These are phyloP conservation scores for Catharus minimus DNA, from an alignment of 2,113 vertebrate genomes.

Conservation along the genomic window DNA sequence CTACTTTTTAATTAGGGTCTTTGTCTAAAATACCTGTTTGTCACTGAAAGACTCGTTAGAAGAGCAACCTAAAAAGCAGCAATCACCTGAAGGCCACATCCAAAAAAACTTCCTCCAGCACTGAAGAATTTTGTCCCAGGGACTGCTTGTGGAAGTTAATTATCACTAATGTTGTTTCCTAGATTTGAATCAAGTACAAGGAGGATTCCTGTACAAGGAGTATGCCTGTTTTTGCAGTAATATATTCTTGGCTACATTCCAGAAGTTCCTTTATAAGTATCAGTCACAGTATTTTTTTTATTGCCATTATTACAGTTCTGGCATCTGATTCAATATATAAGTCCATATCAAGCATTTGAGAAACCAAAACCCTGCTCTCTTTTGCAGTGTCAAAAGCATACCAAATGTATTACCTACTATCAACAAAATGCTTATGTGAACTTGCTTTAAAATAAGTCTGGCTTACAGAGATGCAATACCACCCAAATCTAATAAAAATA, in stretches of 20 bases:
- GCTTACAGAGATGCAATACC: not conserved
- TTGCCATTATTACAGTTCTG: not conserved
- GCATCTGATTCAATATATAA: not conserved
- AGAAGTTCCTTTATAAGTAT: not conserved
- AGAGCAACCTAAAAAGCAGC: not conserved
- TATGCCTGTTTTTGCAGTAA: not conserved
- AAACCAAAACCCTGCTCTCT: not conserved
- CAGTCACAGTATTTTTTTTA: not conserved
- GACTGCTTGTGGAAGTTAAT: rapidly evolving
- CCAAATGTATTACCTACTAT: not conserved
- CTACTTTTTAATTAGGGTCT: not conserved
- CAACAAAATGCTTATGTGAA: not conserved
- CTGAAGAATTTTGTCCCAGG: not conserved
- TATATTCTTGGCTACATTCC: not conserved
- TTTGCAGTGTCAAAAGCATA: not conserved
- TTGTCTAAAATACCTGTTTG: not conserved
- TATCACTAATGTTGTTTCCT: not conserved
- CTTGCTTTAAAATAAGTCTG: not conserved
- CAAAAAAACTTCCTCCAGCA: not conserved
- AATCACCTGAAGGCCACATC: not conserved
- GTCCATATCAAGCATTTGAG: not conserved
- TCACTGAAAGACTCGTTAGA: not conserved
- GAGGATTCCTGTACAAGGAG: not conserved
- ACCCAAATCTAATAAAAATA: not conserved
- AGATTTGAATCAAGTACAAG: not conserved